Conservation (phyloP, 2,797 vertebrate genomes). For the Channallabes apus region DNA sequence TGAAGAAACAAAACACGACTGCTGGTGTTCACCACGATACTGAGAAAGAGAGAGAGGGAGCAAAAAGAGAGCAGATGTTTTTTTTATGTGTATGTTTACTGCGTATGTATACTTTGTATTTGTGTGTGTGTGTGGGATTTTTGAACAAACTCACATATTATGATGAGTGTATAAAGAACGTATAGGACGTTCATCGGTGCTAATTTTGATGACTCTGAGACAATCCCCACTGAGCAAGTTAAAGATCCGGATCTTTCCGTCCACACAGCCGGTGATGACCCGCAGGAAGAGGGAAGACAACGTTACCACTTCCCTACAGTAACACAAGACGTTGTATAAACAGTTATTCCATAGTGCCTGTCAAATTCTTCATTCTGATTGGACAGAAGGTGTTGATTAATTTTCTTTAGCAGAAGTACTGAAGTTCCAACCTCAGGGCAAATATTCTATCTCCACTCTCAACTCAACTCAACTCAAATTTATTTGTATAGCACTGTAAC, state of each 20-base stretch:
- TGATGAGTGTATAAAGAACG: slow-evolving; percentile 73
- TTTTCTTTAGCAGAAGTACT: background rate
- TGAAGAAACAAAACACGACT: slow-evolving; percentile 73
- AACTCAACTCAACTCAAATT: too few relatives aligned
- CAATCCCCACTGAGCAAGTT: slow-evolving; percentile 83
- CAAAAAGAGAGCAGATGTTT: background rate
- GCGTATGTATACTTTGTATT: background rate
- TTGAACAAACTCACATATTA: slow-evolving; percentile 72
- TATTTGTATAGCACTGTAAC: too few relatives aligned
- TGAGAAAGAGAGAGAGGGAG: slow-evolving; percentile 48
- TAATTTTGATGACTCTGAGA: slow-evolving; percentile 75
- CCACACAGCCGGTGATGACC: slow-evolving; percentile 84
- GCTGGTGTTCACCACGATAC: slow-evolving; percentile 80
- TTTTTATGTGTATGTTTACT: background rate
- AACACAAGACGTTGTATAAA: background rate
- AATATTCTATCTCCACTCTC: background rate
- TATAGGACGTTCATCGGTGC: slow-evolving; percentile 67
- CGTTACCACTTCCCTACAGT: slow-evolving; percentile 80
- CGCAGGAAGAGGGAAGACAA: slow-evolving; percentile 81
- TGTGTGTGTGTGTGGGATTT: background rate
- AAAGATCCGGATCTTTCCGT: slow-evolving; percentile 87
- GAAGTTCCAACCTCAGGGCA: background rate
- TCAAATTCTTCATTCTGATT: background rate
- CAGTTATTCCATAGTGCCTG: too few relatives aligned
- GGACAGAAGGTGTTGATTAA: background rate